Base-by-base conservation (phyloP, 2,113 vertebrate genomes). In the Erinaceus europaeus region DNA sequence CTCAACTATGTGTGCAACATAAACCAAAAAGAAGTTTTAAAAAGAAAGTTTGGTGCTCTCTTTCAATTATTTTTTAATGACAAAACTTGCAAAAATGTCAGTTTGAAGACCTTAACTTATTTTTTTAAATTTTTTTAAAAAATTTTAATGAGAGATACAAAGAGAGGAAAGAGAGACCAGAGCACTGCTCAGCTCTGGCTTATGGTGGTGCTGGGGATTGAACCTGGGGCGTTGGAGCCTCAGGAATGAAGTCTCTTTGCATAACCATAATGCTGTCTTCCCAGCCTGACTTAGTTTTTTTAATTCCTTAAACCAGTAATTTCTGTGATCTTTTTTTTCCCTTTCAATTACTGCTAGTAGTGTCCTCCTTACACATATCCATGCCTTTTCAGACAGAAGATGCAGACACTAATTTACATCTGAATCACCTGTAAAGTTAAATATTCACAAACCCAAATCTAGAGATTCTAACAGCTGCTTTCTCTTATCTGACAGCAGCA, bases 71-170 rank as follows among this genome's bases (percentile, higher is more conserved):
- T 40, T 21, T 75, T 92, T 53, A 74, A 46, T 50, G n/a, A 38
- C 17, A 48, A 75, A 65, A 21, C 86, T 59, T 81, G 34, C 21
- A 72, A 25, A 42, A 92, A 82, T 91, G 6, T 72, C 82, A 94
- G 40, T 32, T 75, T 82, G n/a, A 90, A 68, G 88, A 73, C n/a
- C 85, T 23, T 86, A 48, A 89, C 68, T 84, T 74, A 32, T 34
- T 78, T 78, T 21, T 73, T 65, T 71, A n/a, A n/a, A n/a, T n/a
- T n/a, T n/a, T n/a, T n/a, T n/a, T n/a, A n/a, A n/a, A n/a, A n/a
- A n/a, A n/a, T n/a, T n/a, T n/a, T n/a, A n/a, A n/a, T n/a, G n/a
- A n/a, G n/a, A n/a, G n/a, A n/a, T n/a, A n/a, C n/a, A n/a, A n/a
- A n/a, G n/a, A n/a, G n/a, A n/a, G n/a, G n/a, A n/a, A n/a, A n/a